Percentiles rank a stretch among this genome's conserved stretches.
Conservation (phyloP, 2,797 vertebrate species). For the Vespertilio murinus region DNA sequence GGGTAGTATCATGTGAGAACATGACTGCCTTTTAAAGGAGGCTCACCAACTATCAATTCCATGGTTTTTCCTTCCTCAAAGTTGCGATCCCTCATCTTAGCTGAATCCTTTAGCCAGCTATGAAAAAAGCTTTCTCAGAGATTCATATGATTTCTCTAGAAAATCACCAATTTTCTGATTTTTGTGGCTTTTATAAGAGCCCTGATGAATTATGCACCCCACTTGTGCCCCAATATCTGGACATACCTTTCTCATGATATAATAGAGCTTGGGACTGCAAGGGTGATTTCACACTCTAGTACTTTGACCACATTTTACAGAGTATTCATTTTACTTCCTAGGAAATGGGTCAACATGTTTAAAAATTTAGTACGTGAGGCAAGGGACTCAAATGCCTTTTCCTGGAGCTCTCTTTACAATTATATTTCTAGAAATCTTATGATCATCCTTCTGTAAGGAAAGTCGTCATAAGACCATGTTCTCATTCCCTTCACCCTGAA, state of each 20-base stretch:
- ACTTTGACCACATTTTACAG: neutral
- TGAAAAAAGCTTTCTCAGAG: neutral
- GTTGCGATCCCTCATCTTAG: neutral
- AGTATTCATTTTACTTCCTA: slow-evolving; percentile 44
- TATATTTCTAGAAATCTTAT: slow-evolving; percentile 20
- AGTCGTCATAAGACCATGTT: neutral
- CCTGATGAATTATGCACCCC: neutral
- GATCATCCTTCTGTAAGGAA: neutral
- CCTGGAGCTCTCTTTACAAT: neutral
- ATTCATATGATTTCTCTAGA: neutral
- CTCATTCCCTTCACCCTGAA: neutral
- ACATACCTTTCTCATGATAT: neutral
- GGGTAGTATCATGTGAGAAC: neutral
- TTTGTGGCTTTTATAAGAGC: neutral
- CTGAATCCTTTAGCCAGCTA: neutral
- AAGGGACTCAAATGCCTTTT: neutral
- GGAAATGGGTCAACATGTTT: slow-evolving; percentile 42
- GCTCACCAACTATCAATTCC: neutral
- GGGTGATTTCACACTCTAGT: neutral
- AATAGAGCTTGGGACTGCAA: neutral
- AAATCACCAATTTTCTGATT: slow-evolving; percentile 14
- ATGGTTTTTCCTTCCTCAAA: neutral
- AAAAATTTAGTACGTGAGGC: slow-evolving; percentile 27
- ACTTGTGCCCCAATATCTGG: neutral
- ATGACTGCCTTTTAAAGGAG: neutral